Evolutionary conservation across 2,113 vertebrate species (phyloP).

Genomic region (Delphinapterus leucas): DNA sequence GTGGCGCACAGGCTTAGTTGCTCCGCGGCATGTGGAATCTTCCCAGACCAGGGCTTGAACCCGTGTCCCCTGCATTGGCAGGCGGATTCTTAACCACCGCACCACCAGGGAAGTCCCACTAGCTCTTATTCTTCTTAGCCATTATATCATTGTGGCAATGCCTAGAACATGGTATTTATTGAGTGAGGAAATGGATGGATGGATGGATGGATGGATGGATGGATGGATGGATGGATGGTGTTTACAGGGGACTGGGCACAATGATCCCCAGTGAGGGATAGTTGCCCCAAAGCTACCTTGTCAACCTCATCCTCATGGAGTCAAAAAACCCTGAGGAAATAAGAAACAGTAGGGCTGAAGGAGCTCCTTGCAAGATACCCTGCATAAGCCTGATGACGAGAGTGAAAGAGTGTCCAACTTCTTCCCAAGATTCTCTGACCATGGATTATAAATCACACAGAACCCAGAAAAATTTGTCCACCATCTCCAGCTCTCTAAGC

Average conservation of each 20-base stretch:
- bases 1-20: no score
- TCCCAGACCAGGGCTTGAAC: no score
- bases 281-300: background rate
- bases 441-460: background rate
- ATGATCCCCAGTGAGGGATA: background rate
- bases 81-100: no score
- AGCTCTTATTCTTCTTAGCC: background rate
- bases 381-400: background rate
- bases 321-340: background rate
- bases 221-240: background rate
- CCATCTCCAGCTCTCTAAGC: background rate
- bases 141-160: background rate
- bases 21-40: no score
- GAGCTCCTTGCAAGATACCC: background rate
- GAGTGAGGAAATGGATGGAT: background rate
- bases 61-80: no score
- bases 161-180: background rate
- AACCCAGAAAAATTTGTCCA: background rate
- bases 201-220: background rate
- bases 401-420: background rate
- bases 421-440: background rate
- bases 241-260: background rate
- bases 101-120: no score
- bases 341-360: background rate
- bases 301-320: background rate